Base-by-base conservation (phyloP, 2,888 invertebrate species). In the Perdita meconis region DNA sequence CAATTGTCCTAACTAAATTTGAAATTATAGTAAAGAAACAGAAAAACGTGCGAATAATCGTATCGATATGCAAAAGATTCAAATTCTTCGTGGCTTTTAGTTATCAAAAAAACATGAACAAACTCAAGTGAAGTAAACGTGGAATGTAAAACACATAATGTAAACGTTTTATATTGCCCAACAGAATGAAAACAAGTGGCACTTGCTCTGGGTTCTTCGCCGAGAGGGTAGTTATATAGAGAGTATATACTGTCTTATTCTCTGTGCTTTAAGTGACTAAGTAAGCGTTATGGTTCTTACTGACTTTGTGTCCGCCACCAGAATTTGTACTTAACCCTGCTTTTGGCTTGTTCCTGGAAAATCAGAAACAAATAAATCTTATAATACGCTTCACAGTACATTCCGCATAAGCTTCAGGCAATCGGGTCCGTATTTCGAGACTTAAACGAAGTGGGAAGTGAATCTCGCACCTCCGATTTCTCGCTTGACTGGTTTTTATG, bases 291-390 rank as follows among this genome's bases (percentile, higher is more conserved):
- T 95, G 96, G 96, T 97, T 98, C 98, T 98, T 98, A 98, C 98
- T 98, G 98, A 98, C 98, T 98, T 98, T 98, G 97, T 96, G 95
- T 95, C 96, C 95, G 95, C 95, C 93, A 94, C 94, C 94, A 93
- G 94, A 93, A 95, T 95, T 92, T 91, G 92, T 95, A 95, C 95
- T 95, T 93, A 93, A 93, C 93, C 93, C 94, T 93, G 93, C 91
- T 89, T 92, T 92, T 91, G 93, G 92, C 90, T 92, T 93, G 90
- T 90, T 93, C 93, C 95, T 95, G 93, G 72, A 94, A 84, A 82
- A 73, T 76, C 50, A 38, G n/a, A 30, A 76, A 34, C 12, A 13
- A 34, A n/a, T n/a, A n/a, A n/a, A n/a, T n/a, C 16, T 68, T 1
- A 59, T 3, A 30, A 30, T 30, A 30, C 6, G 30, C 30, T 30